Evolutionary conservation across 1,140 invertebrate genomes (phyloP).

Genomic region (Anagrus nilaparvatae): DNA sequence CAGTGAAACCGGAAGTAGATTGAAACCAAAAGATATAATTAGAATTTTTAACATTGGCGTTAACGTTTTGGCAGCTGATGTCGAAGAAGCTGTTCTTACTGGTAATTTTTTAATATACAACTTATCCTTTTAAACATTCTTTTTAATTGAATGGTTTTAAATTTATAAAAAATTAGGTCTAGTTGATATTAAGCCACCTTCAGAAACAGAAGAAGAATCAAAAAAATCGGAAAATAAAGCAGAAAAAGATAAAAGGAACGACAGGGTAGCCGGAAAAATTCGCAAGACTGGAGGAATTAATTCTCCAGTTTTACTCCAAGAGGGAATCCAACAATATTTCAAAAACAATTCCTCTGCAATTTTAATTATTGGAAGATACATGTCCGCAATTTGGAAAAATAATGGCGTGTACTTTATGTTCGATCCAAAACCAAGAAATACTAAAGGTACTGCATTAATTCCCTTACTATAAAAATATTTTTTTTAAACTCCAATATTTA

Average conservation of each 20-base stretch:
- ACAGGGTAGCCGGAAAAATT: conserved; percentile 11
- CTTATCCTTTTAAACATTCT: no score
- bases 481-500: neutral
- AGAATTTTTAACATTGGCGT: conserved; percentile 29
- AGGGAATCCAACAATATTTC: conserved; percentile 29
- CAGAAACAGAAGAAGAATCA: conserved; percentile 20
- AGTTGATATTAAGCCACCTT: conserved; percentile 14
- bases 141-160: no score
- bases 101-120: conserved; percentile 13
- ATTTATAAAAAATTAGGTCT: neutral
- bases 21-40: conserved; percentile 26
- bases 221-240: conserved; percentile 18
- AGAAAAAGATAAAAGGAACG: conserved; percentile 15
- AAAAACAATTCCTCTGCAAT: conserved; percentile 30
- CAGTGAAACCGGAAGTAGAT: conserved; percentile 7
- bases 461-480: conserved; percentile 11
- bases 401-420: conserved; percentile 33
- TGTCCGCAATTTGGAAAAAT: conserved; percentile 32
- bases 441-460: no score
- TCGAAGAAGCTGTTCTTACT: conserved; percentile 22
- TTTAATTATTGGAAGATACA: conserved; percentile 22
- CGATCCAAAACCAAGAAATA: conserved; percentile 22
- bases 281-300: no score
- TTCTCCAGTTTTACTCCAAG: conserved; percentile 24
- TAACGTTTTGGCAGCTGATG: conserved; percentile 29